phyloP scores from a whole-genome alignment of 2,797 vertebrate species.

The Schizopygopsis malacanthus region DNA sequence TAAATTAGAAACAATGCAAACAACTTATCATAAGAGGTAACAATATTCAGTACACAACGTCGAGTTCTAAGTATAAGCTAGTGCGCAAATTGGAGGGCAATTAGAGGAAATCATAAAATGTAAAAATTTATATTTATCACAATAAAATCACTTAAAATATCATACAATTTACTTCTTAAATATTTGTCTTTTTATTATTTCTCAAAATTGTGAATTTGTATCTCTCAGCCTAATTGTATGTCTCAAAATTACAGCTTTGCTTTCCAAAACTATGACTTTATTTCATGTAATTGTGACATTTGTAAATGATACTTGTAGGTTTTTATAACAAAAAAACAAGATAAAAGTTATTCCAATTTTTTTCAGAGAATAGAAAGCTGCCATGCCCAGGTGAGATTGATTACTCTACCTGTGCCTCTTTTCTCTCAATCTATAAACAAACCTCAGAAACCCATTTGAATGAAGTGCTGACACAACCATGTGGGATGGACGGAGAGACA shows the following conservation, averaged over 20 bases:
- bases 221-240: neutral
- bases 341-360: neutral
- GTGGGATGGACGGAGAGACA: conserved; percentile 66
- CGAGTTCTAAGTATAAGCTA: no score
- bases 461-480: conserved; percentile 57
- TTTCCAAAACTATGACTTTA: neutral
- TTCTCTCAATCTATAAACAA: conserved; percentile 17
- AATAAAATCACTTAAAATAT: neutral
- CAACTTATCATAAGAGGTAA: neutral
- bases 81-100: no score
- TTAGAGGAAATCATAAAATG: neutral
- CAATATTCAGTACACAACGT: no score
- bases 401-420: neutral
- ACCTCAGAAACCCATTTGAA: conserved; percentile 26
- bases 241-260: neutral
- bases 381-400: conserved; percentile 11
- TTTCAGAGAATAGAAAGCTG: neutral
- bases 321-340: neutral
- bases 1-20: neutral
- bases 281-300: neutral
- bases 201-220: neutral
- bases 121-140: neutral
- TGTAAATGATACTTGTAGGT: neutral
- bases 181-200: neutral
- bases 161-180: neutral